phyloP scores from a whole-genome alignment of 2,797 vertebrate species.

The Carapus acus region DNA sequence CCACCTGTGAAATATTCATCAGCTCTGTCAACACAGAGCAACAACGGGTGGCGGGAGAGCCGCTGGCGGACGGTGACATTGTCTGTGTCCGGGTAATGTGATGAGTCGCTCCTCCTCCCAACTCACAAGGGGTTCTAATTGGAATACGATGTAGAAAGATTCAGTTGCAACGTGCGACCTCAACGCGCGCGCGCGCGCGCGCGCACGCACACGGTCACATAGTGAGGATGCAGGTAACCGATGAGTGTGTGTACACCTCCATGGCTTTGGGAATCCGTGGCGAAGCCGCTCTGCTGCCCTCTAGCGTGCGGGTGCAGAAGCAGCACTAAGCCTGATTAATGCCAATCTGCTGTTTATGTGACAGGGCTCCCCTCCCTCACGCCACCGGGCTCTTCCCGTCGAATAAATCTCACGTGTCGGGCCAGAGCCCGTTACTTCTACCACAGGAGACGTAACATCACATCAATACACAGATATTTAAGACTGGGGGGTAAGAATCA shows the following conservation, averaged over 20 bases:
- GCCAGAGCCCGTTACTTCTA: no score
- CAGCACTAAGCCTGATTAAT: background rate
- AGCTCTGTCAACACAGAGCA: constrained; percentile 36
- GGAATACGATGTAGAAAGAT: constrained; percentile 5
- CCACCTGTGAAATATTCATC: constrained; percentile 47
- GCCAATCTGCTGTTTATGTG: no score
- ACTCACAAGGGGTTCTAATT: background rate
- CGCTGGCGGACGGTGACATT: constrained; percentile 8
- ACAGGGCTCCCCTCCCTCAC: no score
- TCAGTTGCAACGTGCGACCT: fast-evolving
- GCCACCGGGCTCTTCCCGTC: no score
- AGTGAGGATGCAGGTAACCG: no score
- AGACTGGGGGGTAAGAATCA: no score
- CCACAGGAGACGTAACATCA: no score
- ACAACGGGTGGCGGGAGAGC: constrained; percentile 42
- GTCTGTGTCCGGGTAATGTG: constrained; percentile 9
- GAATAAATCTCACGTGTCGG: no score
- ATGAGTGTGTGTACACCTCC: background rate
- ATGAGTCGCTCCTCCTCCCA: constrained; percentile 11
- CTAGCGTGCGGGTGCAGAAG: constrained; percentile 29
- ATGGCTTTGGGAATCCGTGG: no score
- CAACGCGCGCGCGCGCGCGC: no score
- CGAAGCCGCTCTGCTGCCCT: constrained; percentile 37
- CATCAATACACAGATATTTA: no score
- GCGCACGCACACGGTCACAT: no score